Base-by-base conservation (phyloP, 2,113 vertebrate species). In the Scopus umbretta region DNA sequence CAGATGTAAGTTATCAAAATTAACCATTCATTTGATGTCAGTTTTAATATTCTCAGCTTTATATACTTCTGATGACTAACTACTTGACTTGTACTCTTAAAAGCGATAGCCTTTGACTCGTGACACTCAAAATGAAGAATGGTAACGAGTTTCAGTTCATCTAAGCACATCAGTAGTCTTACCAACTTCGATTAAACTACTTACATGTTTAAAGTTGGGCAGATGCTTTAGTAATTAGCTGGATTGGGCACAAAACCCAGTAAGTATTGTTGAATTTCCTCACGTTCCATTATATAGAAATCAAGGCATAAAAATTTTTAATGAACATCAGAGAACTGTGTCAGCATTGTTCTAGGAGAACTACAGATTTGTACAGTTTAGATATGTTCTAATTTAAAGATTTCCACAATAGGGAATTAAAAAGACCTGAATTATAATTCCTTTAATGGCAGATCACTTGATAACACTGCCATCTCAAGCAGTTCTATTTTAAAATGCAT, bases 381-480 rank as follows among this genome's bases (percentile, higher is more conserved):
- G 95, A 96, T 94, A 95, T 67, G 86, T 96, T 96, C 94, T 95
- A 96, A 96, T 97, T 96, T 97, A 97, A 97, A 97, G 95, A 97
- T 97, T 97, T 94, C 96, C 91, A 97, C 96, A 97, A 97, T 78
- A 91, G 89, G 63, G 93, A 97, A 97, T 95, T 96, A 94, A 95
- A 95, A 97, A 96, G 94, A 96, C 96, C 96, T 96, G 95, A 97
- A 97, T 96, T 97, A 96, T 97, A 96, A 96, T 95, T 96, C 84
- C 50, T 97, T 97, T 97, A 97, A 96, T 96, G 78, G 91, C 92
- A 97, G 96, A 97, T 96, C 78, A 92, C 43, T 97, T 91, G 97
- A 97, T 97, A 97, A 94, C 10, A 38, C 58, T 94, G 87, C 93
- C 97, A 95, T 95, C 89, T 97, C 94, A 83, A 95, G 94, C 91